A percentile compares a stretch with the other conserved stretches of the same genome.
Evolutionary conservation across 2,797 vertebrate species (phyloP).

Genomic region (Meda fulgida): DNA sequence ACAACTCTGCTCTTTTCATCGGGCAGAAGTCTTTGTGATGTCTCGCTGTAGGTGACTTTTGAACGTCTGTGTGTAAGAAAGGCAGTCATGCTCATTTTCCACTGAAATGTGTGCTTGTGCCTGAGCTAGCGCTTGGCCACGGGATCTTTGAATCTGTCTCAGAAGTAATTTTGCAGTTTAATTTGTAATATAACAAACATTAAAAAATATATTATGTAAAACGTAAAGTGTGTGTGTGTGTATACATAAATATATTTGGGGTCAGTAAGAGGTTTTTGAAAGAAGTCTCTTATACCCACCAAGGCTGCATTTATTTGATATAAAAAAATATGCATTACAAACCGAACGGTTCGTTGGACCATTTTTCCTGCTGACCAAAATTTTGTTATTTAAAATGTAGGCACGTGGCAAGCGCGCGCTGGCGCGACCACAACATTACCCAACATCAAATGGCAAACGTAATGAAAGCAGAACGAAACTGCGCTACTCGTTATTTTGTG

Average conservation of each 20-base stretch:
- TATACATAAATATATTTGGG: not conserved
- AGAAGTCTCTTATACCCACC: not conserved
- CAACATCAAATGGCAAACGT: too few species aligned
- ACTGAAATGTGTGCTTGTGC: not conserved
- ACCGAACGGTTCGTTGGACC: too few species aligned
- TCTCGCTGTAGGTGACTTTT: constrained; percentile 65
- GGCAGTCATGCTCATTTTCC: not conserved
- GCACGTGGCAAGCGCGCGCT: too few species aligned
- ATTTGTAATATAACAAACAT: not conserved
- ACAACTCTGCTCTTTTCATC: constrained; percentile 59
- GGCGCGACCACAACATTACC: too few species aligned
- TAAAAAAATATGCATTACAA: too few species aligned
- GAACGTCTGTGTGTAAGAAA: not conserved
- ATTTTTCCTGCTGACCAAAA: too few species aligned
- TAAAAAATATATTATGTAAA: not conserved
- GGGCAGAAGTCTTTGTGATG: constrained; percentile 50
- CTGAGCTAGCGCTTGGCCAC: not conserved
- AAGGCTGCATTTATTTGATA: too few species aligned
- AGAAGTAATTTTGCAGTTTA: not conserved
- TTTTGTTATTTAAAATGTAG: too few species aligned
- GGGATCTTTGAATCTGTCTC: not conserved
- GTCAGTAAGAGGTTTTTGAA: too few species aligned
- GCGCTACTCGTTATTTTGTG: too few species aligned
- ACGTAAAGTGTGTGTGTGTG: not conserved
- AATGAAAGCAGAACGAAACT: too few species aligned